Conservation (phyloP, 2,797 vertebrate genomes). For the Oreochromis mossambicus region DNA sequence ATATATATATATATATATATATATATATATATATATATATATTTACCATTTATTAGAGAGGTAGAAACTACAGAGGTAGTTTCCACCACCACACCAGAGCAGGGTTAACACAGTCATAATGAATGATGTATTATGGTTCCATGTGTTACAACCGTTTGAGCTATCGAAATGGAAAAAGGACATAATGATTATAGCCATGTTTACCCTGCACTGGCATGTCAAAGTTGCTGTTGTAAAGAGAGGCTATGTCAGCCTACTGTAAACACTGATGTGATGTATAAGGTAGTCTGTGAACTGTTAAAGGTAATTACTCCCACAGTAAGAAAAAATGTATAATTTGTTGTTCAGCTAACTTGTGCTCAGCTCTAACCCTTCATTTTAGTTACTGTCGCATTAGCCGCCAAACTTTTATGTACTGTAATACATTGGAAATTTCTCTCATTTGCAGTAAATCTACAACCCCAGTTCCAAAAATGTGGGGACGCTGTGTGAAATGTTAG, state of each 20-base stretch:
- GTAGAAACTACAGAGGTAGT: not conserved
- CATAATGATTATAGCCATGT: not conserved
- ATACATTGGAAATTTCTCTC: not conserved
- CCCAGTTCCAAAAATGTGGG: not conserved
- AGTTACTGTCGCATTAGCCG: not conserved
- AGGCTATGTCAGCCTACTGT: not conserved
- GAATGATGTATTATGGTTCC: not conserved
- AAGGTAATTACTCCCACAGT: not conserved
- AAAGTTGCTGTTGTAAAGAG: not conserved
- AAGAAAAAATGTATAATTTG: not conserved
- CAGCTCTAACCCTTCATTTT: not conserved
- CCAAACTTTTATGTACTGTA: not conserved
- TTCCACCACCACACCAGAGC: not conserved
- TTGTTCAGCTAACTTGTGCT: not conserved
- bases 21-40: fast-evolving
- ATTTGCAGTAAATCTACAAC: not conserved
- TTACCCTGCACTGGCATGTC: fast-evolving
- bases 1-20: not conserved
- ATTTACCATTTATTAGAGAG: not conserved
- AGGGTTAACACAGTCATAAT: not conserved
- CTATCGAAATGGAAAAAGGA: not conserved
- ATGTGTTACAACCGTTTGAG: not conserved
- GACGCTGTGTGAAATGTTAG: not conserved
- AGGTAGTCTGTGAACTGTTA: not conserved
- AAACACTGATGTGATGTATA: not conserved